Base-by-base conservation (phyloP, 2,797 vertebrate species). In the Etheostoma perlongum region DNA sequence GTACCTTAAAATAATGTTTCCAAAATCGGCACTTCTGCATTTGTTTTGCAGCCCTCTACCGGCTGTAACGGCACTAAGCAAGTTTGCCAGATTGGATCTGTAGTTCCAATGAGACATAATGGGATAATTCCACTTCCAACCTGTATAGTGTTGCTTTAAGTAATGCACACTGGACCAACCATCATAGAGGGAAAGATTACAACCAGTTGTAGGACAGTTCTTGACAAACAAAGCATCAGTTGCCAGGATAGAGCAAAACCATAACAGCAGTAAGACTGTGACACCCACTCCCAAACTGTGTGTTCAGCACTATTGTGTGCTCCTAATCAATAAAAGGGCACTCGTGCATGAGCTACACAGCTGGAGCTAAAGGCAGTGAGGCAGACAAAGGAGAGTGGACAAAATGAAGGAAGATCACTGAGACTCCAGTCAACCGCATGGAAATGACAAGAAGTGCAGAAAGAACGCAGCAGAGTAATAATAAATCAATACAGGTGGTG, bases 241-340 rank as follows among this genome's bases (percentile, higher is more conserved):
- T 58, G 23, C 23, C 16, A 52, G 51, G 36, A 33, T 46, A 61
- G 36, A 70, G 40, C 1, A 57, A 60, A 81, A 62, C 13, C 48
- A 53, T 63, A 53, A 48, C 13, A 4, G 18, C 23, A 55, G 7
- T 30, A 33, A 71, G 21, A 67, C 5, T 15, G 40, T n/a, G 21
- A 67, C 70, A 69, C 64, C 40, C 30, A 27, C 71, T 58, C 47
- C 40, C 52, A 67, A 33, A 62, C 21, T 67, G 21, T 9, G 57
- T 57, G 48, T 44, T 61, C 67, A 57, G 2, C 16, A 23, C 15
- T 6, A 14, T 5, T 14, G 21, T 81, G 53, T 21, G 27, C 55
- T 73, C 36, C 21, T 48, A 62, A 88, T 89, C 74, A 69, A 88
- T 75, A 40, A 44, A 79, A 83, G 48, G 0, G 13, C 65, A 48